A percentile compares a stretch with the other conserved stretches of the same genome.
Conservation (phyloP, 2,797 vertebrate species). For the Meda fulgida region DNA sequence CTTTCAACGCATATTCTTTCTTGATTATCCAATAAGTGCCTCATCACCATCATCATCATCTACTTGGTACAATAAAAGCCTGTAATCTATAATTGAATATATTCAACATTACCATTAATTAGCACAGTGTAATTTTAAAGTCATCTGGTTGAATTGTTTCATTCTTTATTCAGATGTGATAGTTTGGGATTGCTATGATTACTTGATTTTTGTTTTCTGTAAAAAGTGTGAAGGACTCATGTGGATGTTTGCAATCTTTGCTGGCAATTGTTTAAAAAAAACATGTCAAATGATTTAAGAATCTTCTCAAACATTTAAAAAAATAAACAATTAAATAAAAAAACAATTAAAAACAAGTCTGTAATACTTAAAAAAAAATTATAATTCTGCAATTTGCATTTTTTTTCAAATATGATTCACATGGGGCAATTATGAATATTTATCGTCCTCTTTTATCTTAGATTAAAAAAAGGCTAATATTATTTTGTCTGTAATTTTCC, state of each 20-base stretch:
- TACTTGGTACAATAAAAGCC: slow-evolving; percentile 41
- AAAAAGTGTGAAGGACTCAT: not conserved
- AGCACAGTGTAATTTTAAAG: slow-evolving; percentile 45
- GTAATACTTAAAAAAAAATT: not conserved
- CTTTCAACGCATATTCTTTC: slow-evolving; percentile 35
- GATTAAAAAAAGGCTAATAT: not conserved
- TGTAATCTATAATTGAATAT: slow-evolving; percentile 40
- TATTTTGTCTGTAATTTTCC: slow-evolving; percentile 7
- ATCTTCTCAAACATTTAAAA: not conserved
- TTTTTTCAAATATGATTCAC: not conserved
- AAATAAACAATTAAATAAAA: not conserved
- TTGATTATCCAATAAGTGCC: slow-evolving; percentile 41
- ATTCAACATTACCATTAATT: slow-evolving; percentile 65
- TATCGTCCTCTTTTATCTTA: not conserved
- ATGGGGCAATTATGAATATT: not conserved
- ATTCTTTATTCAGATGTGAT: slow-evolving; percentile 24
- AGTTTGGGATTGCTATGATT: slow-evolving; percentile 22
- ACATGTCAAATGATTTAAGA: not conserved
- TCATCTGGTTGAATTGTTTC: slow-evolving; percentile 41
- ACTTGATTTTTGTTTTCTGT: slow-evolving; percentile 21
- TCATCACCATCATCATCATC: slow-evolving; percentile 37
- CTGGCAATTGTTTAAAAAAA: not conserved
- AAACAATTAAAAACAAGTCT: not conserved
- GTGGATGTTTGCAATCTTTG: not conserved
- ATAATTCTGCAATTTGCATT: no score